These are phyloP conservation scores for Xylocopa sonorina DNA, from an alignment of 1,140 invertebrate species.

Conservation along the genomic window DNA sequence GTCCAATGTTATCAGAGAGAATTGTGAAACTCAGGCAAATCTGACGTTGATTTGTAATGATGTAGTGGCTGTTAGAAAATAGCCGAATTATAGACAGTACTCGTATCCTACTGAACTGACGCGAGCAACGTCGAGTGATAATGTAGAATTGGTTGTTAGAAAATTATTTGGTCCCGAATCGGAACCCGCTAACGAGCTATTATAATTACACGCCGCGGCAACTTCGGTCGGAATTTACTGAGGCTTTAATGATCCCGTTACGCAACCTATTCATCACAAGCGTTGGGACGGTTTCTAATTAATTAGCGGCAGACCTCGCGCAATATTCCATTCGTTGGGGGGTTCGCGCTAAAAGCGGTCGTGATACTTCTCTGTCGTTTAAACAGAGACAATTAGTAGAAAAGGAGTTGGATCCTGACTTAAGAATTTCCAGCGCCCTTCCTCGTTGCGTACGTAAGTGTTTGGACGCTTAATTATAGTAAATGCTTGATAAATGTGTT, in stretches of 20 bases:
- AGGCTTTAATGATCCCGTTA: constrained; percentile 75
- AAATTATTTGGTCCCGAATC: constrained; percentile 42
- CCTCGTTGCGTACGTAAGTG: background rate
- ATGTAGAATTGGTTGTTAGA: background rate
- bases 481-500: too few relatives aligned
- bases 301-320: constrained; percentile 68
- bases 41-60: too few relatives aligned
- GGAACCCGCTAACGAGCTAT: constrained; percentile 62
- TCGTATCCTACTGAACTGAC: too few relatives aligned
- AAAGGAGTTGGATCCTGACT: background rate
- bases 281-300: constrained; percentile 72
- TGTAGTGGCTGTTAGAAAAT: too few relatives aligned
- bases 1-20: too few relatives aligned
- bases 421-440: background rate
- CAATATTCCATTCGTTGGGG: constrained; percentile 64
- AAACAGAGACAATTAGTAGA: constrained; percentile 10
- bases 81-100: too few relatives aligned
- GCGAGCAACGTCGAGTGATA: background rate
- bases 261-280: constrained; percentile 73
- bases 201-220: constrained; percentile 68
- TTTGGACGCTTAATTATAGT: too few relatives aligned
- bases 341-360: background rate
- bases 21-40: too few relatives aligned
- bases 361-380: background rate
- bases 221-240: constrained; percentile 65